These are phyloP conservation scores for Pseudochirops cupreus DNA, from an alignment of 2,797 vertebrate genomes.

Conservation along the genomic window DNA sequence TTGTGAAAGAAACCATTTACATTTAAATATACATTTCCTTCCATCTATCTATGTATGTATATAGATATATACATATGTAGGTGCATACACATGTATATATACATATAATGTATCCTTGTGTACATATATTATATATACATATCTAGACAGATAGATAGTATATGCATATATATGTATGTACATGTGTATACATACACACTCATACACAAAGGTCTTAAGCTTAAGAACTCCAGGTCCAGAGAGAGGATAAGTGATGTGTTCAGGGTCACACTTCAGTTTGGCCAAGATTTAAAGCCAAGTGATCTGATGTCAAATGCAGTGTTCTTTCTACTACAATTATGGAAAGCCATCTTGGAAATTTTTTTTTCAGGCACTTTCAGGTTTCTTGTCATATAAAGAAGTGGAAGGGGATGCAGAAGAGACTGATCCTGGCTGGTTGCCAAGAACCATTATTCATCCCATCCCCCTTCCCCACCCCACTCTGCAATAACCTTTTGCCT, in stretches of 20 bases:
- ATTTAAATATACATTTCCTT: not conserved
- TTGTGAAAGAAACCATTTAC: not conserved
- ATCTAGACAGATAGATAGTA: not conserved
- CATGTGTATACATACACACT: not conserved
- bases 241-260: not conserved
- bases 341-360: not conserved
- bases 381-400: not conserved
- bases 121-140: not conserved
- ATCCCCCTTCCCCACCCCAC: rapidly evolving
- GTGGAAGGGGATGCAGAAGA: not conserved
- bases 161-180: not conserved
- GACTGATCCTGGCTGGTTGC: not conserved
- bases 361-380: not conserved
- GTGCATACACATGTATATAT: not conserved
- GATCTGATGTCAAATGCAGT: not conserved
- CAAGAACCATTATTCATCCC: not conserved
- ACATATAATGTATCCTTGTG: not conserved
- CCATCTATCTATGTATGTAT: not conserved
- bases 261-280: not conserved
- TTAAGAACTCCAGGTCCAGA: not conserved
- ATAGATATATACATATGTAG: not conserved
- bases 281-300: not conserved
- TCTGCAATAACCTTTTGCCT: not conserved
- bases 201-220: not conserved
- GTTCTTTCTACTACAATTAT: not conserved